Conservation (phyloP, 1,140 invertebrate species). For the Rhyacophila brunnea region DNA sequence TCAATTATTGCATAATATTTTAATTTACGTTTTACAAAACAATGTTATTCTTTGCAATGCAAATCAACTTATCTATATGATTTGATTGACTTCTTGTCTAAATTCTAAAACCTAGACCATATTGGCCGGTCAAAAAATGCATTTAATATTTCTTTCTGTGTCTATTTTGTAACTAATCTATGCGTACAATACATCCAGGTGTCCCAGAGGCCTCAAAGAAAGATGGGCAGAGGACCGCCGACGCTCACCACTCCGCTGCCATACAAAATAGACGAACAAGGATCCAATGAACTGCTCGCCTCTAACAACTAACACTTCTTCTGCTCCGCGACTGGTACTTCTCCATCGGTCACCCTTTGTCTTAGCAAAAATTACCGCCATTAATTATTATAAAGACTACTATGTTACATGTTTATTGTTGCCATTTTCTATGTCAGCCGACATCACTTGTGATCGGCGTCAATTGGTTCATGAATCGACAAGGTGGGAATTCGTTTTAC, state of each 20-base stretch:
- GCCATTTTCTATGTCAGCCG: neutral
- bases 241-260: constrained; percentile 50
- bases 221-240: constrained; percentile 46
- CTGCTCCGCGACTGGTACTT: neutral
- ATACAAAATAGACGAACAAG: constrained; percentile 56
- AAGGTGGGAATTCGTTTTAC: constrained; percentile 25
- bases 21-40: too few relatives aligned
- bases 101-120: too few relatives aligned
- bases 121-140: too few relatives aligned
- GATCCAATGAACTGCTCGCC: constrained; percentile 45
- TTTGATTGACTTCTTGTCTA: too few relatives aligned
- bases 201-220: constrained; percentile 35
- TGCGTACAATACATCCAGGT: constrained; percentile 13
- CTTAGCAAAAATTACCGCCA: neutral
- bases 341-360: neutral
- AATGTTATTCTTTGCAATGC: too few relatives aligned
- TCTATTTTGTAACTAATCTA: too few relatives aligned
- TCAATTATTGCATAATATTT: too few relatives aligned
- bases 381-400: neutral
- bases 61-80: too few relatives aligned
- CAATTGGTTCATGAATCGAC: constrained; percentile 11
- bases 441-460: constrained; percentile 1
- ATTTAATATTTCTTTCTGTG: too few relatives aligned
- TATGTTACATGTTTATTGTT: neutral
- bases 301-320: constrained; percentile 25